These are phyloP conservation scores for Scaptomyza graminum DNA, from an alignment of 1,140 invertebrate genomes.

Conservation along the genomic window DNA sequence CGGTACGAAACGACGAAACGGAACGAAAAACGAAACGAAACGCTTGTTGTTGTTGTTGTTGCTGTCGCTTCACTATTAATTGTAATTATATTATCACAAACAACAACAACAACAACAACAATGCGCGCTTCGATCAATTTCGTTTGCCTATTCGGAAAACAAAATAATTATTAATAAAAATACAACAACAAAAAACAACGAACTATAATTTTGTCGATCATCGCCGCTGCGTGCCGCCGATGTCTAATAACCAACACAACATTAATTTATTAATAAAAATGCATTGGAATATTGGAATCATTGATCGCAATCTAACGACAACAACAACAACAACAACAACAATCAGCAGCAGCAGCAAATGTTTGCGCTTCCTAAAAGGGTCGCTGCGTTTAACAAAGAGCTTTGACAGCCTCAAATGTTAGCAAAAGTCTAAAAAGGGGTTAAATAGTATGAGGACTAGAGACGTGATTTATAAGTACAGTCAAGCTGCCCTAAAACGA, in stretches of 20 bases:
- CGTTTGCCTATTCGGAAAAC: constrained; percentile 43
- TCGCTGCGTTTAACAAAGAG: neutral
- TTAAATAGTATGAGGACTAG: no score
- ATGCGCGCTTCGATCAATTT: constrained; percentile 58
- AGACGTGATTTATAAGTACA: no score
- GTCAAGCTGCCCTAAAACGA: no score
- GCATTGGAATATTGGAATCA: constrained; percentile 40
- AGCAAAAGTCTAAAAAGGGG: no score
- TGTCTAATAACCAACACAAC: constrained; percentile 13
- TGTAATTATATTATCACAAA: constrained; percentile 62
- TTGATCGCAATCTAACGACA: constrained; percentile 28
- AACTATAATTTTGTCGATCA: constrained; percentile 43
- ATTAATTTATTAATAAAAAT: constrained; percentile 14
- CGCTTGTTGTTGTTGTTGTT: constrained; percentile 15
- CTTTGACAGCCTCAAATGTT: no score
- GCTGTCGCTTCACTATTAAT: constrained; percentile 54
- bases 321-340: neutral
- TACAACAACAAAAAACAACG: neutral
- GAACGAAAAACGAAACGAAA: neutral
- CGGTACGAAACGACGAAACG: constrained; percentile 13
- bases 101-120: constrained; percentile 27
- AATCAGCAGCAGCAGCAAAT: no score
- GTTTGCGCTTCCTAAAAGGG: neutral
- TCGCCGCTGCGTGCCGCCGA: constrained; percentile 24
- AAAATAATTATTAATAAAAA: neutral